Percentiles rank a stretch among this genome's conserved stretches.
Evolutionary conservation across 2,113 vertebrate species (phyloP).

Genomic region (Dicaeum eximium): DNA sequence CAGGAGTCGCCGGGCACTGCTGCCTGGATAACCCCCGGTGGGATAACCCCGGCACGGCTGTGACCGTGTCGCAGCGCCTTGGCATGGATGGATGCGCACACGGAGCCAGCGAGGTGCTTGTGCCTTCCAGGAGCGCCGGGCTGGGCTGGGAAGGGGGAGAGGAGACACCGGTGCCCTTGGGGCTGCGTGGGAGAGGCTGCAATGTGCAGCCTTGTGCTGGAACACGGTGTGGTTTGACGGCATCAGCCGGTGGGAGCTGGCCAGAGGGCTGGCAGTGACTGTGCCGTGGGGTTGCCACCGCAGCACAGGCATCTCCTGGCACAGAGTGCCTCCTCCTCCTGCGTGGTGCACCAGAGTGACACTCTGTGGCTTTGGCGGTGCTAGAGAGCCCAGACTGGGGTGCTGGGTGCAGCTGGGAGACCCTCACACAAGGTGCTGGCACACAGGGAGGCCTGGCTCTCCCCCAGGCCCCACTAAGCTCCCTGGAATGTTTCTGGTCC

Average conservation of each 20-base stretch:
- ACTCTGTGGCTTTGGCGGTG: rapidly evolving
- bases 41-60: not conserved
- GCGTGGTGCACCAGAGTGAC: rapidly evolving
- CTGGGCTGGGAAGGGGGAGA: not conserved
- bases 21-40: not conserved
- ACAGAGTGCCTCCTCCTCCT: not conserved
- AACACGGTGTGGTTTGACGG: not conserved
- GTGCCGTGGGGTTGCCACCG: rapidly evolving
- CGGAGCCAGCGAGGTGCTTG: rapidly evolving
- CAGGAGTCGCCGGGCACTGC: not conserved
- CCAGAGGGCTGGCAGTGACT: not conserved
- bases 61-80: rapidly evolving
- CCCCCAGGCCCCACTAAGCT: constrained; percentile 11
- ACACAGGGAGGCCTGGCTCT: not conserved
- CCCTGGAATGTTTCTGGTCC: constrained; percentile 67
- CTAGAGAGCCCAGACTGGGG: not conserved
- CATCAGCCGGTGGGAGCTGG: not conserved
- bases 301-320: rapidly evolving
- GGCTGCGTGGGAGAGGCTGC: not conserved
- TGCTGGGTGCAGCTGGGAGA: rapidly evolving
- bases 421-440: not conserved
- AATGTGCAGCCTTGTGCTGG: rapidly evolving
- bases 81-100: rapidly evolving
- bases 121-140: rapidly evolving
- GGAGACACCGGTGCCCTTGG: not conserved